Base-by-base conservation (phyloP, 2,797 vertebrate genomes). In the Sebastes miniatus region DNA sequence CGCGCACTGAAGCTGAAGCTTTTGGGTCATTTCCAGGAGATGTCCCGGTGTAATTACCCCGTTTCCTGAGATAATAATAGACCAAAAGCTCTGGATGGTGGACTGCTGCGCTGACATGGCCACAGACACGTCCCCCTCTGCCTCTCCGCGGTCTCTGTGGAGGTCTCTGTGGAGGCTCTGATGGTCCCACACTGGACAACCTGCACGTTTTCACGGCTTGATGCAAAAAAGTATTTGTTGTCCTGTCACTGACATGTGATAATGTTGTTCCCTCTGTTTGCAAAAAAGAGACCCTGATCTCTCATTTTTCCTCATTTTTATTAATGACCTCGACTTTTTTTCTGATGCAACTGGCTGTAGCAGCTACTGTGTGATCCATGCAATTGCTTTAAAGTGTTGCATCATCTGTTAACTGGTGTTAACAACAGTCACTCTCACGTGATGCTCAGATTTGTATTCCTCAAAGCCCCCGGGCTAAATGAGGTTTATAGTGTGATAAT, bases 61-160 rank as follows among this genome's bases (percentile, higher is more conserved):
- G 68, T 91, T 92, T 93, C 91, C 91, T 81, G 89, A 31, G 81
- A 86, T 91, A 92, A 90, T 91, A 89, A 93, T 92, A 92, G 87
- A 71, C 36, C 72, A 5, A 3, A 50, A 29, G 72, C 74, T 79
- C 39, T 78, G 79, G 76, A 69, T 59, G 43, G 80, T 72, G 73
- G 14, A 7, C 39, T 43, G 67, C 67, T 50, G 86, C 24, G 77
- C 72, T 77, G 85, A 94, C 92, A 84, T 92, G 91, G 3, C 57
- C 77, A 52, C 56, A 81, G 91, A 92, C 92, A 94, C 93, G 92
- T 93, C 80, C 75, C 72, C 76, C 70, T 69, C n/a, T 73, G 14
- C 72, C 43, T 69, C 39, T 7, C 50, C 24, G 2, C 31, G 20
- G 50, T 77, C 72, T 78, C 80, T 11, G 22, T n/a, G 65, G 52